Evolutionary conservation across 2,888 invertebrate genomes (phyloP).

Genomic region (Anticlea derivata): DNA sequence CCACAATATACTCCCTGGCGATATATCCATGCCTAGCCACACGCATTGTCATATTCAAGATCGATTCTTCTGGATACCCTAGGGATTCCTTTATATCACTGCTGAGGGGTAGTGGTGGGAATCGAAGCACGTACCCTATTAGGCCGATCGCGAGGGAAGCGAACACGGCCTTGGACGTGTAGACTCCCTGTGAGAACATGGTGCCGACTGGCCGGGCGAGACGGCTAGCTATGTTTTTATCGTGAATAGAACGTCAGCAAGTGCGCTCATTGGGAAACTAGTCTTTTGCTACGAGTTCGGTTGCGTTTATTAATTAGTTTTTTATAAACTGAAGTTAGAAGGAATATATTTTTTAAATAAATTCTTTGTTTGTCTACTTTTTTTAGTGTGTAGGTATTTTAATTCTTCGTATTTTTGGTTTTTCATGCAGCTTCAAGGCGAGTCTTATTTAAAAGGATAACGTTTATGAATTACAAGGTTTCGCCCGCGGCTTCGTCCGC

Average conservation of each 20-base stretch:
- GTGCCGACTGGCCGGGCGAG: conserved; percentile 15
- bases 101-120: conserved; percentile 29
- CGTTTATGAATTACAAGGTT: no score
- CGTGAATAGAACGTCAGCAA: conserved; percentile 19
- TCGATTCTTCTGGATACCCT: conserved; percentile 36
- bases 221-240: conserved; percentile 2
- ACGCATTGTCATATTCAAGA: conserved; percentile 35
- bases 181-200: conserved; percentile 30
- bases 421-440: no score
- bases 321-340: no score
- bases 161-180: conserved; percentile 27
- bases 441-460: no score
- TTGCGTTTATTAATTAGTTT: no score
- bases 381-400: no score
- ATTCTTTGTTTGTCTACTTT: no score
- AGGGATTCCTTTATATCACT: conserved; percentile 29
- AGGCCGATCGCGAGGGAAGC: conserved; percentile 31
- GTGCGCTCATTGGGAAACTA: conserved; percentile 5
- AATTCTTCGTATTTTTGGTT: no score
- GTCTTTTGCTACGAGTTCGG: background rate
- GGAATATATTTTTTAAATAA: no score
- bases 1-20: conserved; percentile 55
- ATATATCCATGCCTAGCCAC: conserved; percentile 47
- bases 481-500: no score
- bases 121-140: conserved; percentile 23